These are phyloP conservation scores for Borostomias antarcticus DNA, from an alignment of 2,797 vertebrate species.

Conservation along the genomic window DNA sequence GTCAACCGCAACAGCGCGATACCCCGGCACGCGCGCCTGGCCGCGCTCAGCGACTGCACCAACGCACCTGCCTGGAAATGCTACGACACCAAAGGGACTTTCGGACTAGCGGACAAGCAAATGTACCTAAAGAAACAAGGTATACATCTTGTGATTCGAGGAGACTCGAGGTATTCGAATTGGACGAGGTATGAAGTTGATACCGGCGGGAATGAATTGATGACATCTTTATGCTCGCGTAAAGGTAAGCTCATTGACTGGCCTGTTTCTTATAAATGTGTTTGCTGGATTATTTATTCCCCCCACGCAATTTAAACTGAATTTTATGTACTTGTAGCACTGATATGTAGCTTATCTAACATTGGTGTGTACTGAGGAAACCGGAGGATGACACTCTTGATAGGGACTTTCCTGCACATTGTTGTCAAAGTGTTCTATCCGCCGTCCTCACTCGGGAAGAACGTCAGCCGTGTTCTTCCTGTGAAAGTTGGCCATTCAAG, in stretches of 20 bases:
- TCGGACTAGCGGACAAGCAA: constrained; percentile 75
- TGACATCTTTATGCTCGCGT: constrained; percentile 73
- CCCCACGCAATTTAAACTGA: too few relatives aligned
- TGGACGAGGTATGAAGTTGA: constrained; percentile 81
- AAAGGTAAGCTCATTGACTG: constrained; percentile 75
- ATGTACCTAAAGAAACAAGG: constrained; percentile 84
- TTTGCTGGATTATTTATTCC: too few relatives aligned
- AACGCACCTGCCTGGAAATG: constrained; percentile 82
- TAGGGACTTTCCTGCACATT: constrained; percentile 55
- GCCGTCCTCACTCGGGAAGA: constrained; percentile 51
- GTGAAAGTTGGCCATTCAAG: constrained; percentile 22
- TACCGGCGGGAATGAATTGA: constrained; percentile 57
- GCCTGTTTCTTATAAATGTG: background rate
- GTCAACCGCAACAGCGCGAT: constrained; percentile 56
- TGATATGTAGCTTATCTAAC: constrained; percentile 2
- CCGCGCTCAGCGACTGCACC: constrained; percentile 62
- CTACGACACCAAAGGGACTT: constrained; percentile 65
- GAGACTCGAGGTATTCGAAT: constrained; percentile 72
- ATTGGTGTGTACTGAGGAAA: constrained; percentile 28
- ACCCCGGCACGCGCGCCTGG: constrained; percentile 64
- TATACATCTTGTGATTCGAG: constrained; percentile 70
- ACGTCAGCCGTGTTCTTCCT: constrained; percentile 58
- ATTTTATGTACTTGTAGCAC: background rate
- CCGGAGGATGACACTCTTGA: constrained; percentile 48
- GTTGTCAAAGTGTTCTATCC: constrained; percentile 36